Conservation (phyloP, 2,888 invertebrate species). For the Myopa tessellatipennis region DNA sequence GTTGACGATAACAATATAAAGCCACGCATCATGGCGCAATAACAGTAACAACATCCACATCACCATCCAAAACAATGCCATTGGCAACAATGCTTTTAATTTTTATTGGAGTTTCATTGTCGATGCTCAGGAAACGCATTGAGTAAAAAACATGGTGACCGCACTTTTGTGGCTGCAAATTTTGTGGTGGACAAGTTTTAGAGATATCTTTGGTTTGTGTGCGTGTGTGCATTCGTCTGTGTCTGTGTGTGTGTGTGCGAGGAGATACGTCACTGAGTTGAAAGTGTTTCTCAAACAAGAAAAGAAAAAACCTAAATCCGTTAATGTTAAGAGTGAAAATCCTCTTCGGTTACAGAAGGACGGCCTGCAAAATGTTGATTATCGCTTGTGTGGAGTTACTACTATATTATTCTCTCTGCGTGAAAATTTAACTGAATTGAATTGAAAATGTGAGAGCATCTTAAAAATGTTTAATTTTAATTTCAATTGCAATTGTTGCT, state of each 20-base stretch:
- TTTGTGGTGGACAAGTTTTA: background rate
- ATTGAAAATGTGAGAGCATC: too few relatives aligned
- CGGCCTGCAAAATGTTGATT: too few relatives aligned
- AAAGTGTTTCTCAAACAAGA: background rate
- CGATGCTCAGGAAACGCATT: background rate
- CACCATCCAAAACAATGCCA: too few relatives aligned
- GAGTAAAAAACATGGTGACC: constrained; percentile 8
- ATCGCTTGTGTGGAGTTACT: too few relatives aligned
- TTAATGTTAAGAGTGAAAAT: too few relatives aligned
- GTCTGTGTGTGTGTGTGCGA: background rate
- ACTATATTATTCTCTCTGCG: too few relatives aligned
- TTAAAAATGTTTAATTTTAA: too few relatives aligned
- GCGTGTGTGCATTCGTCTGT: background rate
- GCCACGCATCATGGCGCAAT: background rate
- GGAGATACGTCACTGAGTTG: too few relatives aligned
- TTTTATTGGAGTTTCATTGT: background rate
- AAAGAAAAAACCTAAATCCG: background rate
- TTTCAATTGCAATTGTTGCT: too few relatives aligned
- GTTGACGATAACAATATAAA: background rate
- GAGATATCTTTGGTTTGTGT: background rate
- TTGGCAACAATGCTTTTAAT: background rate
- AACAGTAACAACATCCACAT: background rate
- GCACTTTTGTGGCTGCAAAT: constrained; percentile 11
- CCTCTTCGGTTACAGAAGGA: too few relatives aligned
- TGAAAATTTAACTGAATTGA: too few relatives aligned